Base-by-base conservation (phyloP, 1,140 invertebrate genomes). In the Drosophila paulistorum region DNA sequence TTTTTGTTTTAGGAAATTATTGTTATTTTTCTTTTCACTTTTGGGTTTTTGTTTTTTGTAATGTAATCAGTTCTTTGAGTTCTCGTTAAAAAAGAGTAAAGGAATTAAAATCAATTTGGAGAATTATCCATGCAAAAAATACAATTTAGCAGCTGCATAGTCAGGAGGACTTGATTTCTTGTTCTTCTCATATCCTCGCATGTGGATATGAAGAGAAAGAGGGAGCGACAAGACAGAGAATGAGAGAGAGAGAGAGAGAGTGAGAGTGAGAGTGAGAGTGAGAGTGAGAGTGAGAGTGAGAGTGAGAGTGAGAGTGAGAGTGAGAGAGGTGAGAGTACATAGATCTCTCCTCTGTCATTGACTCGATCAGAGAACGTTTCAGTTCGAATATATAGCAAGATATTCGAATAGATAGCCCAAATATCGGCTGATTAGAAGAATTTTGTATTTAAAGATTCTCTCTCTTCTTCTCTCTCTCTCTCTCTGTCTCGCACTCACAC, bases 31-130 rank as follows among this genome's bases (percentile, higher is more conserved):
- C 7, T 20, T 39, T 14, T 6, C 66, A 68, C n/a, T 63, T 14
- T 30, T 54, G 17, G 33, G 2, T 59, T 37, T 62, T 59, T 1
- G 45, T 57, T 48, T 65, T 51, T 60, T 64, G 4, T 63, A 59
- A 83, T 87, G 77, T 87, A 83, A 81, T 89, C 80, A 87, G 83
- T 87, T 87, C 84, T 87, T 86, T 86, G 82, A 87, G 83, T 87
- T 84, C 81, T 84, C 81, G 51, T 65, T 45, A 35, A 7, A n/a
- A 42, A 58, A 68, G 9, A 35, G 4, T 7, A 37, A 58, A 17
- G 17, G 55, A 20, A 55, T 73, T 73, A 37, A 48, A 17, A 48
- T 17, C 14, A 51, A 23, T 23, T 51, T 17, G 7, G 45, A 51
- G 45, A 51, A 23, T 23, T 37, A 37, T 37, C 9, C 35, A 61